Conservation (phyloP, 1,140 invertebrate genomes). For the Diplogasteroides magnus region DNA sequence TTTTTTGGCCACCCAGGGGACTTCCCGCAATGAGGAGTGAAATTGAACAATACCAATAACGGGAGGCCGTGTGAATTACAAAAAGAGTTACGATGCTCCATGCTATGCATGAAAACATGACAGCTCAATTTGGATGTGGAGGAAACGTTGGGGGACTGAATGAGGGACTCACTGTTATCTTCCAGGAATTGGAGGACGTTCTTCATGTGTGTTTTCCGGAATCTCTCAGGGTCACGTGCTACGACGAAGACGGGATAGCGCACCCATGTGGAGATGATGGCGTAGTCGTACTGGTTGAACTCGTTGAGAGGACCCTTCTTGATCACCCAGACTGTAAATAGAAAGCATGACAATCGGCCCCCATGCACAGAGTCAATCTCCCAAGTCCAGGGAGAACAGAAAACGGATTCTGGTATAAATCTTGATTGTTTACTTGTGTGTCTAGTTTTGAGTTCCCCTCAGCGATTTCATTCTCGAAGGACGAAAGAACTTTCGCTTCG, state of each 20-base stretch:
- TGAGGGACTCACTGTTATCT: slow-evolving; percentile 49
- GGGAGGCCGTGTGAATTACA: too few relatives aligned
- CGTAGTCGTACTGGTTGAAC: slow-evolving; percentile 55
- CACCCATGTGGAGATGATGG: slow-evolving; percentile 54
- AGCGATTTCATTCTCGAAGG: too few relatives aligned
- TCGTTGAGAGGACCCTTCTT: slow-evolving; percentile 53
- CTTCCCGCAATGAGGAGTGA: background rate
- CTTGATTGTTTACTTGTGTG: too few relatives aligned
- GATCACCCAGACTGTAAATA: slow-evolving; percentile 53
- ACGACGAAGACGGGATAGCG: slow-evolving; percentile 55
- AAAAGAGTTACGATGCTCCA: too few relatives aligned
- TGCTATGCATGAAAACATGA: too few relatives aligned
- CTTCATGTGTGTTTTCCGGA: slow-evolving; percentile 50
- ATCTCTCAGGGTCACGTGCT: slow-evolving; percentile 54
- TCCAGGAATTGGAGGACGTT: slow-evolving; percentile 52
- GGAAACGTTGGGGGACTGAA: slow-evolving; percentile 12
- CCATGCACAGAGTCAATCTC: too few relatives aligned
- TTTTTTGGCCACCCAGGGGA: too few relatives aligned
- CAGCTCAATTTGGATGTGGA: too few relatives aligned
- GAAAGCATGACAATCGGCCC: background rate
- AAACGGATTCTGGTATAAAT: too few relatives aligned
- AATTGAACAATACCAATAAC: background rate
- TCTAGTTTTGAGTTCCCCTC: too few relatives aligned
- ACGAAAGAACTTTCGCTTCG: too few relatives aligned
- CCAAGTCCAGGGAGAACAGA: too few relatives aligned